Evolutionary conservation across 2,797 vertebrate species (phyloP).

Genomic region (Leptodactylus fallax): DNA sequence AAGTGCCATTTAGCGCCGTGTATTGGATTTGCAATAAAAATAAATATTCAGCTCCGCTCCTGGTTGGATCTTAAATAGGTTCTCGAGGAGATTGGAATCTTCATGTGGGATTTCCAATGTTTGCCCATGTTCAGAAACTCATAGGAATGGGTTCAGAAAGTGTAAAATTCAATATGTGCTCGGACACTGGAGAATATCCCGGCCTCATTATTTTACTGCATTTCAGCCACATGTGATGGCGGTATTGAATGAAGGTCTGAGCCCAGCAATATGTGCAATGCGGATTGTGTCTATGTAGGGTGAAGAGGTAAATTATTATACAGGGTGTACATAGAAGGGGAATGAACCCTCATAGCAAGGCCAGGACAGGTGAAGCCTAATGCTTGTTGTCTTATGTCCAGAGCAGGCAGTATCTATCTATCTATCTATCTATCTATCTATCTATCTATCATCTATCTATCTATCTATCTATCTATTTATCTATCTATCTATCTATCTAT

Average conservation of each 20-base stretch:
- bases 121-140: background rate
- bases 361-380: too few relatives aligned
- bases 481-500: too few relatives aligned
- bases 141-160: background rate
- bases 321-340: too few relatives aligned
- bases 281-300: background rate
- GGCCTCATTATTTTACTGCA: too few relatives aligned
- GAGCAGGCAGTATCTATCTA: background rate
- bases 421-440: conserved; percentile 3
- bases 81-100: background rate
- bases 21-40: conserved; percentile 55
- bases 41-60: conserved; percentile 36
- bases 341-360: too few relatives aligned
- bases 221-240: background rate
- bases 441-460: too few relatives aligned
- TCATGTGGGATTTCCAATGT: background rate
- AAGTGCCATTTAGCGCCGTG: conserved; percentile 50
- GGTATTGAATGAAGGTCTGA: background rate
- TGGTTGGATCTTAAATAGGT: background rate
- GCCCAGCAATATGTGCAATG: background rate
- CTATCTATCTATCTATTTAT: too few relatives aligned
- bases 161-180: background rate
- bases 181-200: background rate
- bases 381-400: too few relatives aligned
- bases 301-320: background rate